Conservation (phyloP, 1,140 invertebrate genomes). For the Leptinotarsa texana region DNA sequence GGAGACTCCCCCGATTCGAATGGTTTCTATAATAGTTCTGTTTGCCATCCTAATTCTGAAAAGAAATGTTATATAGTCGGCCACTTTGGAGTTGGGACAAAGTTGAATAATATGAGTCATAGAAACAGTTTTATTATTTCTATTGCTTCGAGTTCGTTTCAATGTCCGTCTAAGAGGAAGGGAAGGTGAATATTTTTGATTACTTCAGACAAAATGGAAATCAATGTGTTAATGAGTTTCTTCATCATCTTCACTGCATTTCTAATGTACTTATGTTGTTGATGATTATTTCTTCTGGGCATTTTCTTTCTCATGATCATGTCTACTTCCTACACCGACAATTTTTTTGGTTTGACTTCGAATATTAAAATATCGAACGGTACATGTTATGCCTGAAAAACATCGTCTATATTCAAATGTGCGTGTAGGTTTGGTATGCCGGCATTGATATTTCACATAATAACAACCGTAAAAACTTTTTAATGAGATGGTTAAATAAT, state of each 20-base stretch:
- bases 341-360: background rate
- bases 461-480: constrained; percentile 4
- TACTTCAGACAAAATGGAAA: too few relatives aligned
- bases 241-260: too few relatives aligned
- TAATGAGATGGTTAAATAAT: constrained; percentile 13
- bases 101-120: background rate
- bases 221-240: too few relatives aligned
- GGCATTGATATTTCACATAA: constrained; percentile 10
- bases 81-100: background rate
- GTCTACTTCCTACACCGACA: background rate
- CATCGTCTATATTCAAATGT: constrained; percentile 14
- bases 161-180: too few relatives aligned
- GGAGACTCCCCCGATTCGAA: background rate
- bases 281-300: too few relatives aligned
- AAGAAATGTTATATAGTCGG: background rate
- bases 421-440: constrained; percentile 16
- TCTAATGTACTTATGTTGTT: too few relatives aligned
- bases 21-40: constrained; percentile 5
- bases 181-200: too few relatives aligned
- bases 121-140: background rate
- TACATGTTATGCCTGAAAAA: background rate
- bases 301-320: too few relatives aligned
- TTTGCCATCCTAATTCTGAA: background rate
- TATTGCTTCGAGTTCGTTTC: background rate
- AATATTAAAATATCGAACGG: background rate